Evolutionary conservation across 1,140 invertebrate genomes (phyloP), one percentile per base, ranked within the genome.

Genomic region (Zaprionus kolodkinae): DNA sequence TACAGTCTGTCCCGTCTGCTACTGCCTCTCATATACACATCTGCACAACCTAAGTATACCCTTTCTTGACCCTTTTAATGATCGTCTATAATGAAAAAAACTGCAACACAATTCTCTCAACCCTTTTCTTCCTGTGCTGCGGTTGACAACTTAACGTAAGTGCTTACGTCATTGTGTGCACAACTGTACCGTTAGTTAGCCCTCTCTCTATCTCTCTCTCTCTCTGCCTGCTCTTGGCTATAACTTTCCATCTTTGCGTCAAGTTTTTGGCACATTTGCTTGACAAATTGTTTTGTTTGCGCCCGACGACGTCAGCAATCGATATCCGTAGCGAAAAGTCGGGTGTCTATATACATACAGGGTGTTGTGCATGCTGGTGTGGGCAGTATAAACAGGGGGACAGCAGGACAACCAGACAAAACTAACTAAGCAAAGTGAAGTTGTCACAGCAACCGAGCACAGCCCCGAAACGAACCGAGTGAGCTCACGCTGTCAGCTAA

Each of bases 211-310:
- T 59, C 54, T 6, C 30, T 1, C 6, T 36, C 36, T 56, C 2
- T 27, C 12, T 56, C 64, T 68, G 55, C 65, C 67, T 72, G 27
- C 70, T 63, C 35, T 61, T 43, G 27, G 76, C 79, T 76, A 80
- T 87, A 88, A 86, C 68, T 76, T 86, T 86, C 70, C 69, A 79
- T 79, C 84, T 84, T 85, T 66, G 81, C 65, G 83, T 86, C 83
- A 86, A 86, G 76, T 89, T 84, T 80, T 87, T 87, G 84, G 84
- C 85, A 88, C 81, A 88, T 88, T 88, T 89, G 77, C 61, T 89
- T 88, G 84, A 87, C 84, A 88, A 88, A 88, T 88, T 88, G 84
- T 89, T 88, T 88, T 88, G 84, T 84, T 88, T 89, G 73, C 69
- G 72, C 66, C 66, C 68, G 56, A 17, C 64, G 62, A 88, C 74